Evolutionary conservation across 1,140 invertebrate genomes (phyloP).

Genomic region (Bombus terrestris): DNA sequence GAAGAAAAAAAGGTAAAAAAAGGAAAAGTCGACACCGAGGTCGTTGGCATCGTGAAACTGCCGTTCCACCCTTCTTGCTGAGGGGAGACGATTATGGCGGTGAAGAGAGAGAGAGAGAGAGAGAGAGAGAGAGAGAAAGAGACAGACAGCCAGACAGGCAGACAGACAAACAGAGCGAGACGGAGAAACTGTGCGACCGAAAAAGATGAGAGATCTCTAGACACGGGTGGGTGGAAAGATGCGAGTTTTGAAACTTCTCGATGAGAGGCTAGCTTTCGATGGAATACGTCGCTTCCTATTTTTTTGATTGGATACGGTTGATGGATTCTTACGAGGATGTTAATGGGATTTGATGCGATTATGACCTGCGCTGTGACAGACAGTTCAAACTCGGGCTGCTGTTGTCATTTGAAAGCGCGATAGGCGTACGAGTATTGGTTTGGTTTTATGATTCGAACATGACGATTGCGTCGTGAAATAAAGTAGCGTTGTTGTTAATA

Average conservation of each 20-base stretch:
- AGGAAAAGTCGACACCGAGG: conserved; percentile 44
- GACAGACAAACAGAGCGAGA: no score
- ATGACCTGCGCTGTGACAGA: no score
- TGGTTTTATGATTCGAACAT: no score
- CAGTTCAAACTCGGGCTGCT: no score
- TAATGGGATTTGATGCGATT: no score
- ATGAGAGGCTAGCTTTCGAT: neutral
- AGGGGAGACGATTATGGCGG: conserved; percentile 2
- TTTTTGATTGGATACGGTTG: neutral
- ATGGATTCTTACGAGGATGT: neutral
- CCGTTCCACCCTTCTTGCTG: conserved; percentile 47
- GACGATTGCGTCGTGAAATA: no score
- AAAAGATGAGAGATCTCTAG: conserved; percentile 32
- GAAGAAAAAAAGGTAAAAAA: neutral
- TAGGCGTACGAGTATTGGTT: no score
- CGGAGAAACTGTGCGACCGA: neutral
- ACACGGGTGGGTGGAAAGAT: conserved; percentile 33
- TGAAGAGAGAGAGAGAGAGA: neutral
- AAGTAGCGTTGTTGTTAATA: no score
- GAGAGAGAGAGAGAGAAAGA: neutral
- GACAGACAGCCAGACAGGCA: no score
- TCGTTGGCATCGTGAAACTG: conserved; percentile 53
- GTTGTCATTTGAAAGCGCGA: no score
- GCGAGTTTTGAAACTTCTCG: conserved; percentile 5
- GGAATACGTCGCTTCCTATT: neutral